Conservation (phyloP, 2,797 vertebrate genomes). For the Danio tinwini region DNA sequence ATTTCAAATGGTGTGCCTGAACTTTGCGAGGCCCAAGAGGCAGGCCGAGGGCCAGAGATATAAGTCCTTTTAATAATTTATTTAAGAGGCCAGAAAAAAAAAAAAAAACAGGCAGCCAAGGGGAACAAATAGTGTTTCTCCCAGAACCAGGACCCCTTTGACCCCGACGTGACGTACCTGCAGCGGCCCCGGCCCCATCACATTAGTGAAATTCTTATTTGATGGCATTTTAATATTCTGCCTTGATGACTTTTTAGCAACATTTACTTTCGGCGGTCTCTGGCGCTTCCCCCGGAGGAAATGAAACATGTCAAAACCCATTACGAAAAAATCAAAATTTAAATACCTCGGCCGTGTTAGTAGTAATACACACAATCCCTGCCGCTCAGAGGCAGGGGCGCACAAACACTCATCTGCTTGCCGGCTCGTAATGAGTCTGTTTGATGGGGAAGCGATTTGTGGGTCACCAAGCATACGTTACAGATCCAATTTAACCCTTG, state of each 20-base stretch:
- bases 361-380: conserved; percentile 95
- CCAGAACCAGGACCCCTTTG: conserved; percentile 92
- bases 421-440: conserved; percentile 98
- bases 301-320: conserved; percentile 99
- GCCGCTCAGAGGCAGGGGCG: conserved; percentile 90
- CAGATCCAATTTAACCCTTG: conserved; percentile 99
- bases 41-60: conserved; percentile 82
- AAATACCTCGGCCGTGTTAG: conserved; percentile 99
- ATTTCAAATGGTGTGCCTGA: conserved; percentile 81
- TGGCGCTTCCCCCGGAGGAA: conserved; percentile 97
- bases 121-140: conserved; percentile 99
- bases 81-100: conserved; percentile 80
- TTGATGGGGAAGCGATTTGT: conserved; percentile 97
- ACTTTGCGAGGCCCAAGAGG: conserved; percentile 89
- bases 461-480: conserved; percentile 98
- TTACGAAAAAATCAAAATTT: conserved; percentile 99
- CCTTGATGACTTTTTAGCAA: conserved; percentile 99
- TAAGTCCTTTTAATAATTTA: conserved; percentile 88
- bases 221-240: conserved; percentile 99
- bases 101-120: conserved; percentile 92
- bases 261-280: conserved; percentile 99
- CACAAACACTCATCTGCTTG: conserved; percentile 97
- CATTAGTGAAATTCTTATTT: conserved; percentile 99
- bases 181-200: conserved; percentile 92
- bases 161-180: conserved; percentile 91